Conservation (phyloP, 35 echinoderm and acorn worm genomes). For the Hemicentrotus pulcherrimus region DNA sequence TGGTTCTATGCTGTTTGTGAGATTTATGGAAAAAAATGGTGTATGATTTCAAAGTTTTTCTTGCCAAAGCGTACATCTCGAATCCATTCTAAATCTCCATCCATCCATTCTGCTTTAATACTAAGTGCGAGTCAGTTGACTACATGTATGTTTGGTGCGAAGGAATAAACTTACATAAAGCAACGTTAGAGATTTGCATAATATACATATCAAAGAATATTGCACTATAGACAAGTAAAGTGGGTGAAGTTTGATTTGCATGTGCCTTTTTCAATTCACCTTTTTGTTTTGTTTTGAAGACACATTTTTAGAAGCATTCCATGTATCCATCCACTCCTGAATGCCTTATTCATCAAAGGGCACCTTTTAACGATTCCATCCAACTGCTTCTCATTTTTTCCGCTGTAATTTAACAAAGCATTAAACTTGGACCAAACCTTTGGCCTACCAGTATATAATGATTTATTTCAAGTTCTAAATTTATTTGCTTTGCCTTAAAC, state of each 20-base stretch:
- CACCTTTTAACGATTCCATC: not conserved
- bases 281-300: not conserved
- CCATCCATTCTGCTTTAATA: too few species aligned
- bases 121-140: too few species aligned
- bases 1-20: not conserved
- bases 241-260: not conserved
- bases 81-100: too few species aligned
- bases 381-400: not conserved
- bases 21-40: not conserved
- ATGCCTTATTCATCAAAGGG: not conserved
- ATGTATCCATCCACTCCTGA: not conserved
- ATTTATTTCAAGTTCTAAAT: not conserved
- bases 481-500: not conserved
- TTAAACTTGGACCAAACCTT: not conserved
- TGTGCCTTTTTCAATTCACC: not conserved
- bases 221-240: too few species aligned
- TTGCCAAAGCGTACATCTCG: not conserved
- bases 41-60: not conserved
- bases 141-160: too few species aligned
- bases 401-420: not conserved
- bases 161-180: not conserved
- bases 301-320: not conserved
- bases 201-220: too few species aligned
- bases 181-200: too few species aligned
- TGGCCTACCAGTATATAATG: not conserved